These are phyloP conservation scores for Diplazon laetatorius DNA, from an alignment of 2,888 invertebrate genomes.

Conservation along the genomic window DNA sequence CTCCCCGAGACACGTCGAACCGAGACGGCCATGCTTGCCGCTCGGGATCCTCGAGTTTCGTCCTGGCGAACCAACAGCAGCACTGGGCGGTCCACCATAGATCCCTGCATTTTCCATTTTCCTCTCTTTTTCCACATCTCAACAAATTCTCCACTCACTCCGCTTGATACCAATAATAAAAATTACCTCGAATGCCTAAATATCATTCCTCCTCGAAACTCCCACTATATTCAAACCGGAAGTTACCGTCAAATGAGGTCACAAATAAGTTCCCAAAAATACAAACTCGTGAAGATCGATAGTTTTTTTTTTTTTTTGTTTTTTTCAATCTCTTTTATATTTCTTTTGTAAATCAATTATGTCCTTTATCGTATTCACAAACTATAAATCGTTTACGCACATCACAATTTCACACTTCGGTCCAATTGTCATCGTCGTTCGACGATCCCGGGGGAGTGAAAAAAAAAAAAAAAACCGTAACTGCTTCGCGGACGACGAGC, in stretches of 20 bases:
- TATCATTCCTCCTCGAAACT: not conserved
- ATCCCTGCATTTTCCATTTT: slow-evolving; percentile 12
- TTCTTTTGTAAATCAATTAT: no score
- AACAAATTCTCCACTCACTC: not conserved
- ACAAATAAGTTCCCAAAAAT: not conserved
- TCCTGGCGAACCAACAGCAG: slow-evolving; percentile 58
- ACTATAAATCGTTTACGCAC: no score
- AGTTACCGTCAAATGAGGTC: not conserved
- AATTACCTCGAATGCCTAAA: not conserved
- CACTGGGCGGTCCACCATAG: slow-evolving; percentile 61
- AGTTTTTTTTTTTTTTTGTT: no score
- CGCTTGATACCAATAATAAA: not conserved
- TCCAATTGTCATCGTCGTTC: no score
- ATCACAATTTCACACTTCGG: no score
- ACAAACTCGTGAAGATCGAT: not conserved
- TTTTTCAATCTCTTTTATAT: not conserved
- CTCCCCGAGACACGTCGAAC: slow-evolving; percentile 56
- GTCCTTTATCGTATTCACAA: no score
- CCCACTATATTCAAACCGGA: not conserved
- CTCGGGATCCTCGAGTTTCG: slow-evolving; percentile 57
- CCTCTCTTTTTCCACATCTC: not conserved
- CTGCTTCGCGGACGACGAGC: no score
- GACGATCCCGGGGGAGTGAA: no score
- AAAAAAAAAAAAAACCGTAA: no score
- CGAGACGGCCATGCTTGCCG: slow-evolving; percentile 70